Evolutionary conservation across 2,888 invertebrate species (phyloP), one percentile per base, ranked within the genome.

Genomic region (Plutella xylostella): DNA sequence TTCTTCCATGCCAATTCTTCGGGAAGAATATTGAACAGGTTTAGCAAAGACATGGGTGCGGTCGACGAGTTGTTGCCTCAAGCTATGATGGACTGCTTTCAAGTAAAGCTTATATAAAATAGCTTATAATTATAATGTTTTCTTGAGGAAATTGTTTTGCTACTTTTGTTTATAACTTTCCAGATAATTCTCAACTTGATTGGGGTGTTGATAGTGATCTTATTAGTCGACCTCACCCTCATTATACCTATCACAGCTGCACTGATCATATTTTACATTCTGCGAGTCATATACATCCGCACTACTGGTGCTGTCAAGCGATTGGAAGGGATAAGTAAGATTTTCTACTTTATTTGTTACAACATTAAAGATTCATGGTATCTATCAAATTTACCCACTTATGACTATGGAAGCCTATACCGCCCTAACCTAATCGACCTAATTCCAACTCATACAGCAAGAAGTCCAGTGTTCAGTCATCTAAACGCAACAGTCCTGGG

Each of bases 1-100:
- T 96, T 96, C 67, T 96, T 94, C 63, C 92, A 95, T 57, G 85
- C 86, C 0, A 96, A 95, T 70, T 93, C 95, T 0, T 88, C 90
- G n/a, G 92, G 92, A 0, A 75, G 92, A 46, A 91, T 96, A 49
- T 76, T 96, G 18, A 86, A 86, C 51, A 68, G 95, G 47, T 95
- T 96, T 61, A 91, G 94, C 33, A 95, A 94, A 68, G 96, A 96
- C 61, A 89, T 94, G 68, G 93, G 93, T 0, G 86, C 90, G 0
- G 88, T 94, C 41, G 94, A 94, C 63, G 94, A 94, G 60, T 60
- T 91, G 41, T 68, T 94, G 11, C 92, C 92, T 0, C 90, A 90
- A 63, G 89, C 89, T 1, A 85, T 90, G 61, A 72, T 92, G n/a
- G 92, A 92, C 62, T 87, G 91, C 39, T 85, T 86, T 52, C 89